Percentiles rank a stretch among this genome's conserved stretches.
Conservation (phyloP, 1,140 invertebrate species). For the Metopolophium dirhodum region DNA sequence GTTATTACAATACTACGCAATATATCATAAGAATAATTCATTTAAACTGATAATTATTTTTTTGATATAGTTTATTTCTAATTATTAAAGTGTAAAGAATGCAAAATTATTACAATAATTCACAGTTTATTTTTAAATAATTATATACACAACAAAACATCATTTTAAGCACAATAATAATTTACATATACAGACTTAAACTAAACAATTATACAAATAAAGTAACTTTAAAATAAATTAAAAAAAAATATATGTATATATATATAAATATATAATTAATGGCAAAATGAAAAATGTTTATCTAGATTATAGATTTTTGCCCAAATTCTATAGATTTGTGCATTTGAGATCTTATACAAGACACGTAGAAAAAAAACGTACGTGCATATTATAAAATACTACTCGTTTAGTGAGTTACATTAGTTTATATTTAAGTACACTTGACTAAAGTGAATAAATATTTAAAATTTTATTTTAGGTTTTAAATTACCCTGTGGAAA, state of each 20-base stretch:
- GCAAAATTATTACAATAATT: slow-evolving; percentile 54
- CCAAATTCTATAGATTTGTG: slow-evolving; percentile 51
- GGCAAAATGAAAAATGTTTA: slow-evolving; percentile 54
- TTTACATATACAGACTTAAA: slow-evolving; percentile 54
- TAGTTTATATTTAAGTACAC: slow-evolving; percentile 55
- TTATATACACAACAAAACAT: slow-evolving; percentile 55
- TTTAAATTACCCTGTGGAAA: slow-evolving; percentile 54
- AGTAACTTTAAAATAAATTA: slow-evolving; percentile 56
- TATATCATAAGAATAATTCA: background rate
- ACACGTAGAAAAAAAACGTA: slow-evolving; percentile 51
- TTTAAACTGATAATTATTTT: background rate
- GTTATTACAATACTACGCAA: background rate
- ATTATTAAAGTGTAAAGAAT: slow-evolving; percentile 22
- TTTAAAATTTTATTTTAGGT: slow-evolving; percentile 17
- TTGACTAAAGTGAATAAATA: slow-evolving; percentile 56
- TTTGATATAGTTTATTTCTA: slow-evolving; percentile 26
- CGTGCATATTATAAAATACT: slow-evolving; percentile 57
- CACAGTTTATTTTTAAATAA: slow-evolving; percentile 51
- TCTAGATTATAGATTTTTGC: slow-evolving; percentile 45
- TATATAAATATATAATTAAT: slow-evolving; percentile 42
- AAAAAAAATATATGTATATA: slow-evolving; percentile 30
- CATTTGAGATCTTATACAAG: slow-evolving; percentile 55
- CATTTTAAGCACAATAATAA: slow-evolving; percentile 53
- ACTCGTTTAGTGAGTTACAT: slow-evolving; percentile 52
- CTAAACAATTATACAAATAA: slow-evolving; percentile 54